Conservation (phyloP, 2,888 invertebrate species). For the Torymus tubicola region DNA sequence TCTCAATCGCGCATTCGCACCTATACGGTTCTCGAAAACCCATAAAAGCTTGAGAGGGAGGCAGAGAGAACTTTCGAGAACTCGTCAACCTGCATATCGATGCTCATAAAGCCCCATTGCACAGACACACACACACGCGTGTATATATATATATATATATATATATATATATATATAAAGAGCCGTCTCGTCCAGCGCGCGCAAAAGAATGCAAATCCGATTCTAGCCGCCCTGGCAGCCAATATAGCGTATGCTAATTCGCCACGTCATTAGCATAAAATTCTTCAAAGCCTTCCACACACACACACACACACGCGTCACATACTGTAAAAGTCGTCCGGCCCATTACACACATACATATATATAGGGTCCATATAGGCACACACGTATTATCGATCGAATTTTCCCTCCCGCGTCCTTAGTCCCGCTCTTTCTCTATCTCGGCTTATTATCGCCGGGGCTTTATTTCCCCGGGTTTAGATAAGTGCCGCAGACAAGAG, state of each 20-base stretch:
- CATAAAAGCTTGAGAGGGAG: constrained; percentile 3
- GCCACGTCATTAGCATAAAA: constrained; percentile 24
- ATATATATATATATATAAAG: not conserved
- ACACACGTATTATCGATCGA: constrained; percentile 26
- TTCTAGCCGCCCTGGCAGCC: not conserved
- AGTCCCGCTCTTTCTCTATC: constrained; percentile 20
- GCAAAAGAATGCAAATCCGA: constrained; percentile 24
- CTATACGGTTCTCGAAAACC: not conserved
- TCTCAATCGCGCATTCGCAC: too few relatives aligned
- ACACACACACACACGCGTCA: not conserved
- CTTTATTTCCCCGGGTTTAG: constrained; percentile 52
- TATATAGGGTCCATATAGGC: not conserved
- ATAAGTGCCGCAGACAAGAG: constrained; percentile 52
- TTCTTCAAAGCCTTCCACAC: constrained; percentile 12
- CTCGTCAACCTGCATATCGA: constrained; percentile 33
- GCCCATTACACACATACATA: constrained; percentile 22
- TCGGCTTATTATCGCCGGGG: constrained; percentile 46
- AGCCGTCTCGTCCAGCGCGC: not conserved
- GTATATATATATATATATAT: not conserved
- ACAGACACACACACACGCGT: not conserved
- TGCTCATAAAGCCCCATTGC: constrained; percentile 3
- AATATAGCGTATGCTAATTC: constrained; percentile 17
- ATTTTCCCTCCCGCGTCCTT: constrained; percentile 30
- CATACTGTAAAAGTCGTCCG: not conserved
- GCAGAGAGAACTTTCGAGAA: constrained; percentile 36